phyloP scores from a whole-genome alignment of 2,888 invertebrate species.

The Sympetrum striolatum region DNA sequence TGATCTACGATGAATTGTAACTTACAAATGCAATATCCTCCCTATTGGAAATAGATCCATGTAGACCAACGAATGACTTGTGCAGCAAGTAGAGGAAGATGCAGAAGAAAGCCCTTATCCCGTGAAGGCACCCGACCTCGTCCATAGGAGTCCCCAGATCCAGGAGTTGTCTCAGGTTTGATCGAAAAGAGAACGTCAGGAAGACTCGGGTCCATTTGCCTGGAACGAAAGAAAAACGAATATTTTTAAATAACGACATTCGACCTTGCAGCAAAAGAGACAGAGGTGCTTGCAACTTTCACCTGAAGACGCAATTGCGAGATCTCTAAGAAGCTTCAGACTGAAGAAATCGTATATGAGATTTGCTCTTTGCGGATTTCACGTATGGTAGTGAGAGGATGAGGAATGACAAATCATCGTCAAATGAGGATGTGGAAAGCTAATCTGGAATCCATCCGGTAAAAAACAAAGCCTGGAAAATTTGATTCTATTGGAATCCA shows the following conservation, averaged over 20 bases:
- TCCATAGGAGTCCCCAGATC: neutral
- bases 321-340: too few species aligned
- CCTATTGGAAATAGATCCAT: neutral
- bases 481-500: too few species aligned
- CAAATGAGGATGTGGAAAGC: too few species aligned
- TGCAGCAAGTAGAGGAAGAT: slow-evolving; percentile 13
- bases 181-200: slow-evolving; percentile 31
- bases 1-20: neutral
- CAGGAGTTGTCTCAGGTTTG: neutral
- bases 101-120: neutral
- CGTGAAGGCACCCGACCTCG: slow-evolving; percentile 35
- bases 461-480: neutral
- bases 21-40: slow-evolving; percentile 19
- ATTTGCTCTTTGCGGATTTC: too few species aligned
- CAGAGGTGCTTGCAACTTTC: too few species aligned
- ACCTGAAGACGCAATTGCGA: too few species aligned
- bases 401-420: too few species aligned
- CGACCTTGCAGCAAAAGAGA: neutral
- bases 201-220: neutral
- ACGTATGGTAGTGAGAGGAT: too few species aligned
- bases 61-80: neutral
- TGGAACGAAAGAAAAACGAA: neutral
- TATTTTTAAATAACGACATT: neutral
- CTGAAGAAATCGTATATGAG: too few species aligned
- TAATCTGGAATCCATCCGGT: too few species aligned